Base-by-base conservation (phyloP, 1,140 invertebrate species). In the Bombus polaris region DNA sequence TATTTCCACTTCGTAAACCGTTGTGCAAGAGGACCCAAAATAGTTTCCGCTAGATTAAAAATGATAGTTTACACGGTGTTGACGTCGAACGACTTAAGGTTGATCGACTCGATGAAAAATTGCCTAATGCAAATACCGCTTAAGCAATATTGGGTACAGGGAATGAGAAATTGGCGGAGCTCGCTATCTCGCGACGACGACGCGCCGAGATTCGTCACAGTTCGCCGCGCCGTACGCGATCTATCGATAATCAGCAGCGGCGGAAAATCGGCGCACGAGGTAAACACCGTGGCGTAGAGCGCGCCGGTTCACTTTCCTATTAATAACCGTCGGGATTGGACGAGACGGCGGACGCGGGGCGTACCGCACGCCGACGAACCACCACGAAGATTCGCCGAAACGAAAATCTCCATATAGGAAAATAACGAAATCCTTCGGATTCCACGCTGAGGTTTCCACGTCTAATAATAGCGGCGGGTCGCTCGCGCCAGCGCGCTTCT, bases 371-470 rank as follows among this genome's bases (percentile, higher is more conserved):
- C n/a, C 39, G n/a, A 8, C 32, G 59, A 47, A 73, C 70, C 70
- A 53, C 72, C 32, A 65, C 25, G 59, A 32, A 73, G 25, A 68
- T 83, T 68, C 73, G 59, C 44, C 35, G 35, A 65, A 75, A 75
- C 73, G 72, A 83, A 76, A 66, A 82, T 42, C 73, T 39, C 44
- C 62, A 83, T 83, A 83, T 47, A 83, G 85, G 87, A 86, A 88
- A 88, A 86, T 57, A 65, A 86, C 39, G 32, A 59, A 66, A 86
- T 89, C 87, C 68, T 82, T 88, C 88, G 87, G 72, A 88, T 89
- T 89, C 83, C 88, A 77, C 68, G 87, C 73, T 77, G 87, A 88
- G 87, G 65, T 88, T 89, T 89, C 88, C 77, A 88, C 77, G 62
- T 53, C 82, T 89, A 89, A 89, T 85, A 89, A 89, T 89, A 88